phyloP scores from a whole-genome alignment of 1,140 invertebrate species.

The Pogonomyrmex barbatus region DNA sequence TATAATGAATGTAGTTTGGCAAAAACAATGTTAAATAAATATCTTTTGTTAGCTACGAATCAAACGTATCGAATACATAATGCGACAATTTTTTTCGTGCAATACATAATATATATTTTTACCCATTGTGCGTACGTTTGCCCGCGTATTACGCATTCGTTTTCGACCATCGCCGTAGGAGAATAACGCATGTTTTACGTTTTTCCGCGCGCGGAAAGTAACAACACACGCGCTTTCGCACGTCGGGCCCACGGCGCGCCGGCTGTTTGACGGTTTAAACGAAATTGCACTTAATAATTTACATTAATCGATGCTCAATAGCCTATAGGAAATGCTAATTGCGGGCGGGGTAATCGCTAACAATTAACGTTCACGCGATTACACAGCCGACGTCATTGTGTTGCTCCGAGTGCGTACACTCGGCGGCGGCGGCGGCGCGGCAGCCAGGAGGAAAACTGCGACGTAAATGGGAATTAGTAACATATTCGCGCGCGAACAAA shows the following conservation, averaged over 20 bases:
- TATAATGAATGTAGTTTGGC: slow-evolving; percentile 32
- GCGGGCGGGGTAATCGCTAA: slow-evolving; percentile 66
- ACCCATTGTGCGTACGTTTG: slow-evolving; percentile 15
- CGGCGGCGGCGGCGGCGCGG: slow-evolving; percentile 6
- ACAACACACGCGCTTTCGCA: slow-evolving; percentile 3
- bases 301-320: slow-evolving; percentile 73
- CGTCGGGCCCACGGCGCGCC: not conserved
- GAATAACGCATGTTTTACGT: slow-evolving; percentile 23
- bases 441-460: slow-evolving; percentile 55
- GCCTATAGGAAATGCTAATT: slow-evolving; percentile 74
- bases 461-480: slow-evolving; percentile 66
- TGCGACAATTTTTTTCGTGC: slow-evolving; percentile 43
- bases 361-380: slow-evolving; percentile 72
- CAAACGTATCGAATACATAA: slow-evolving; percentile 51
- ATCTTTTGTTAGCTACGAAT: slow-evolving; percentile 34
- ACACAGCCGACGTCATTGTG: slow-evolving; percentile 65
- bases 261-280: slow-evolving; percentile 61
- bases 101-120: slow-evolving; percentile 48
- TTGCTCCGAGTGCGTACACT: slow-evolving; percentile 25
- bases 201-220: not conserved
- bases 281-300: slow-evolving; percentile 72
- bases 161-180: not conserved
- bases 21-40: slow-evolving; percentile 27
- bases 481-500: slow-evolving; percentile 56
- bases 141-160: not conserved